A percentile compares a stretch with the other conserved stretches of the same genome.
phyloP scores from a whole-genome alignment of 1,140 invertebrate genomes.

The Trinorchestia longiramus region DNA sequence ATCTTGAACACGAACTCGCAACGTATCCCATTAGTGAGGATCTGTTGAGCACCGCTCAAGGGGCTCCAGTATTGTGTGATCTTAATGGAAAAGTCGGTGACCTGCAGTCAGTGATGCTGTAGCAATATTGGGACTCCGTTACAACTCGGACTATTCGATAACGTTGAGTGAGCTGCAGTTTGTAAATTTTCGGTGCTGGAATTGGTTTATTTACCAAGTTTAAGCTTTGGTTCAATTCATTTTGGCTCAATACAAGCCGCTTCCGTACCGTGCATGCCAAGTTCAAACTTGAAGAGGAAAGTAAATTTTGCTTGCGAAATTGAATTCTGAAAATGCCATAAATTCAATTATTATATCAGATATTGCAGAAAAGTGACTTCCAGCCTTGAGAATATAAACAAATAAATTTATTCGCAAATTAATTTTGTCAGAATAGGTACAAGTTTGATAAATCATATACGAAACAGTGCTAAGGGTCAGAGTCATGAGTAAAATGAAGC shows the following conservation, averaged over 20 bases:
- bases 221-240: background rate
- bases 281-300: background rate
- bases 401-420: background rate
- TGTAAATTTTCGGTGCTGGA: background rate
- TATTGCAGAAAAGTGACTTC: background rate
- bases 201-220: background rate
- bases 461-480: background rate
- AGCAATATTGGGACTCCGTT: background rate
- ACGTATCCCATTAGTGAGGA: constrained; percentile 21
- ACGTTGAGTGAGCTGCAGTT: background rate
- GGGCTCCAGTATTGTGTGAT: background rate
- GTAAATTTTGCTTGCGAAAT: background rate
- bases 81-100: constrained; percentile 35
- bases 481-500: background rate
- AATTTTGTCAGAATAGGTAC: background rate
- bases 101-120: background rate
- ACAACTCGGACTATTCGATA: background rate
- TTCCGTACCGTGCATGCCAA: background rate
- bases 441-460: background rate
- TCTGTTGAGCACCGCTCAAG: constrained; percentile 15
- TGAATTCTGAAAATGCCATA: background rate
- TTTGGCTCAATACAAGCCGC: background rate
- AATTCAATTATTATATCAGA: background rate
- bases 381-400: background rate
- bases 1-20: constrained; percentile 3